Percentiles rank a stretch among this genome's conserved stretches.
Evolutionary conservation across 2,888 invertebrate species (phyloP).

Genomic region (Stratiomys singularior): DNA sequence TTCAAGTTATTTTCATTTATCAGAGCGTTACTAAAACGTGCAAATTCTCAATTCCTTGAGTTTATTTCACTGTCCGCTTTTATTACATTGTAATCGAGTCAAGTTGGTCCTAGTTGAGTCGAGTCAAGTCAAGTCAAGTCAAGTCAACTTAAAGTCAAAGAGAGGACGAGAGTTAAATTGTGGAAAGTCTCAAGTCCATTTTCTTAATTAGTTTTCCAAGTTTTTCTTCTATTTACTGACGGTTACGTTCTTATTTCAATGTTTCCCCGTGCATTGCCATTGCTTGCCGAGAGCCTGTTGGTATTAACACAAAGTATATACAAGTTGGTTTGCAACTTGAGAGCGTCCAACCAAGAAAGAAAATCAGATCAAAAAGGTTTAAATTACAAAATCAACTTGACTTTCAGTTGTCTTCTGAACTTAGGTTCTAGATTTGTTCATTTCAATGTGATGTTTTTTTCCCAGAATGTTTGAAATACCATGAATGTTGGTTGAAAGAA

Average conservation of each 20-base stretch:
- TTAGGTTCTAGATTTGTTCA: background rate
- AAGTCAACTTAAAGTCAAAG: conserved; percentile 31
- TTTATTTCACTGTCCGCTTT: background rate
- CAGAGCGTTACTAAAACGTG: background rate
- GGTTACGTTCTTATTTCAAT: background rate
- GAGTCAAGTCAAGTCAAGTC: background rate
- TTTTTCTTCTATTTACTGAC: conserved; percentile 27
- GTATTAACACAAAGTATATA: background rate
- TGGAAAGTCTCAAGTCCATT: conserved; percentile 45
- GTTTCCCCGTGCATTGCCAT: background rate
- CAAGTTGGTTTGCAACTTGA: background rate
- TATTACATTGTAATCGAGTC: conserved; percentile 33
- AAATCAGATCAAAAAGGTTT: conserved; percentile 37
- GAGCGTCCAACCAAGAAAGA: background rate
- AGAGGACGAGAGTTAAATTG: conserved; percentile 18
- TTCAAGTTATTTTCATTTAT: conserved; percentile 26
- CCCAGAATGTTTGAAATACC: background rate
- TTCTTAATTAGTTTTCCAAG: conserved; percentile 47
- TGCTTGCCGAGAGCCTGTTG: background rate
- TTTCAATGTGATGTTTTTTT: background rate
- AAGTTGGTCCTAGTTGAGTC: background rate
- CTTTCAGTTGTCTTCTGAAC: conserved; percentile 1
- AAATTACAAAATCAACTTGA: conserved; percentile 27
- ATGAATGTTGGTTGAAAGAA: too few species aligned
- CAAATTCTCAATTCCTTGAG: conserved; percentile 27